Evolutionary conservation across 2,797 vertebrate species (phyloP), one percentile per base, ranked within the genome.

Genomic region (Rhinichthys osculus): DNA sequence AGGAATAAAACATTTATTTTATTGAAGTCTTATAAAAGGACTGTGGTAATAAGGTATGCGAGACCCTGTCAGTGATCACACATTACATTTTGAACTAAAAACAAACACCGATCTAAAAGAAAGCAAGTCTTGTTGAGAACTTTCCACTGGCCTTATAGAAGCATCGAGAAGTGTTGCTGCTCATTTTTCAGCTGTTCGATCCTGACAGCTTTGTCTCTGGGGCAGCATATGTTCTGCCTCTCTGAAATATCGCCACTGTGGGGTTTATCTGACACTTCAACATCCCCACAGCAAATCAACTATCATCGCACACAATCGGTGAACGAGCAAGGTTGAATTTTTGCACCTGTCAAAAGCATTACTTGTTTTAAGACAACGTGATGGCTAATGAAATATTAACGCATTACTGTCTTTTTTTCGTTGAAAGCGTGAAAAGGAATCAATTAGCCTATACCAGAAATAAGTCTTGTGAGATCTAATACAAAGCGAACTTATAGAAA

Each of bases 211-310:
- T 50, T 69, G 82, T 83, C 47, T 84, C 81, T 54, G 21, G n/a
- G 79, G 78, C 35, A 69, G 80, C 85, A 88, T 86, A 86, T 87
- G 81, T 84, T 81, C 73, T 72, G 62, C 52, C 19, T 70, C 69
- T 76, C 81, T 73, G 79, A 88, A 69, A 79, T 73, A 77, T 66
- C 54, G 42, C 70, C 77, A 71, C 87, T 47, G 33, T 78, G 87
- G 73, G 72, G 16, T n/a, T 35, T 74, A 76, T 71, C 72, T 81
- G 67, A 85, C 81, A 78, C 78, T n/a, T 81, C 59, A 47, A 73
- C 57, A 80, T 79, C 79, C 70, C 79, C 77, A 73, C 50, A 42
- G 47, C 44, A 59, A 54, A 76, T 33, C 82, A 87, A 23, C 11
- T 87, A 69, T 83, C 50, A 57, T 62, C 44, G 23, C 35, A 70